These are phyloP conservation scores for Selenia dentaria DNA, from an alignment of 2,888 invertebrate species.

Conservation along the genomic window DNA sequence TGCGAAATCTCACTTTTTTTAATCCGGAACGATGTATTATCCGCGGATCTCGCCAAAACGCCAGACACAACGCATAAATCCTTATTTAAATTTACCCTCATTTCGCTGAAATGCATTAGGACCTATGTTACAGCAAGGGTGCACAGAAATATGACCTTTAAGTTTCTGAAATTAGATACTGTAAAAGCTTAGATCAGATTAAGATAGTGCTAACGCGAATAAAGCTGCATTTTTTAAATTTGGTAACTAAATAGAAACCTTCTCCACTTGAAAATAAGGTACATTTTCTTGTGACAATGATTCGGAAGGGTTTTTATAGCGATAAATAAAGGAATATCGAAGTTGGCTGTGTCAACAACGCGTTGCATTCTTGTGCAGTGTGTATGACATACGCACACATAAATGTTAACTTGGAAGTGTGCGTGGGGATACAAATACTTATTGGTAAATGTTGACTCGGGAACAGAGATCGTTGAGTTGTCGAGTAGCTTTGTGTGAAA, in stretches of 20 bases:
- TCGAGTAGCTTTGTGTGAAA: conserved; percentile 30
- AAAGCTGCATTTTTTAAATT: conserved; percentile 44
- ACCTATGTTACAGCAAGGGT: conserved; percentile 37
- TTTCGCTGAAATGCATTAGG: conserved; percentile 37
- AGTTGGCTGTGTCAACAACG: conserved; percentile 84
- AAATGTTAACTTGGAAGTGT: conserved; percentile 34
- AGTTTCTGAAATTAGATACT: conserved; percentile 30
- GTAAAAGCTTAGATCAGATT: conserved; percentile 40
- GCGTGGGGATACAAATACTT: conserved; percentile 76
- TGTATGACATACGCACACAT: conserved; percentile 60
- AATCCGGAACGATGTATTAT: conserved; percentile 70
- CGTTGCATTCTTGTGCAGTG: conserved; percentile 81
- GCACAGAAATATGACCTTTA: conserved; percentile 43
- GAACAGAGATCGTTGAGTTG: conserved; percentile 51
- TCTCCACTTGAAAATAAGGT: conserved; percentile 9
- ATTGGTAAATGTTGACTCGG: conserved; percentile 79
- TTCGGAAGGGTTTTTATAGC: conserved; percentile 75
- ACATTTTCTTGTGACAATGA: conserved; percentile 24
- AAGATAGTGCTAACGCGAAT: conserved; percentile 23
- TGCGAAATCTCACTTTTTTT: conserved; percentile 62
- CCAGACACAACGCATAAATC: conserved; percentile 83
- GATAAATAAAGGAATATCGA: conserved; percentile 85
- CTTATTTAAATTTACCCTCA: conserved; percentile 81
- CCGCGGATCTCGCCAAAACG: conserved; percentile 80
- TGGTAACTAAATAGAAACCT: conserved; percentile 29